A percentile compares a stretch with the other conserved stretches of the same genome.
Conservation (phyloP, 1,140 invertebrate species). For the Halesus radiatus region DNA sequence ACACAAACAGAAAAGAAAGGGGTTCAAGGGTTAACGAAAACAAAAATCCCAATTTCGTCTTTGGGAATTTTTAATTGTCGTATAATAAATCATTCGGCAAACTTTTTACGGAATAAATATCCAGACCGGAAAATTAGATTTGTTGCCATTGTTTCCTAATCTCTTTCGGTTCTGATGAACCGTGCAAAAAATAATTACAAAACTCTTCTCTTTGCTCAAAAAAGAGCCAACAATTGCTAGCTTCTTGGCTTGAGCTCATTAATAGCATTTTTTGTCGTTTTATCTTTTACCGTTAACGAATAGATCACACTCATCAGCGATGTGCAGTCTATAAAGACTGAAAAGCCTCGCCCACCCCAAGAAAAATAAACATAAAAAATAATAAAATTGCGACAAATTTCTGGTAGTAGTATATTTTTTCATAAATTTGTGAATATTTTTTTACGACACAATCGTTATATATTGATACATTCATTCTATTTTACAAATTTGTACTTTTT, state of each 20-base stretch:
- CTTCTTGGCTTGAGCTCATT: background rate
- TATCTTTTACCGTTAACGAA: too few species aligned
- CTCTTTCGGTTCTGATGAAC: conserved; percentile 11
- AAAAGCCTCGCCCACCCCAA: too few species aligned
- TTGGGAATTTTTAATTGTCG: conserved; percentile 30
- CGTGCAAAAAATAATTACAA: conserved; percentile 22
- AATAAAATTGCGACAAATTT: too few species aligned
- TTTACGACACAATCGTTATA: too few species aligned
- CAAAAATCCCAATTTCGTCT: conserved; percentile 20
- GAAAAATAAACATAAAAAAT: too few species aligned
- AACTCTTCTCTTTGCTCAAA: background rate
- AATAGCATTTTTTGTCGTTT: too few species aligned
- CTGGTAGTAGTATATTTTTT: too few species aligned
- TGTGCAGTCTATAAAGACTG: too few species aligned
- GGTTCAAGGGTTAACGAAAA: conserved; percentile 17
- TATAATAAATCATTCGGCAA: conserved; percentile 22
- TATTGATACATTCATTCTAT: too few species aligned
- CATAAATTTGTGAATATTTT: too few species aligned
- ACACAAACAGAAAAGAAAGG: background rate
- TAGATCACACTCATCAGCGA: too few species aligned
- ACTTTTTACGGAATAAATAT: conserved; percentile 13
- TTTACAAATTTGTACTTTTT: too few species aligned
- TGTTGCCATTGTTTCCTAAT: conserved; percentile 21
- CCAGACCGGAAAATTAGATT: conserved; percentile 21
- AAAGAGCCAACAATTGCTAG: background rate